phyloP scores from a whole-genome alignment of 2,888 invertebrate species.

The Chymomyza caudatula region DNA sequence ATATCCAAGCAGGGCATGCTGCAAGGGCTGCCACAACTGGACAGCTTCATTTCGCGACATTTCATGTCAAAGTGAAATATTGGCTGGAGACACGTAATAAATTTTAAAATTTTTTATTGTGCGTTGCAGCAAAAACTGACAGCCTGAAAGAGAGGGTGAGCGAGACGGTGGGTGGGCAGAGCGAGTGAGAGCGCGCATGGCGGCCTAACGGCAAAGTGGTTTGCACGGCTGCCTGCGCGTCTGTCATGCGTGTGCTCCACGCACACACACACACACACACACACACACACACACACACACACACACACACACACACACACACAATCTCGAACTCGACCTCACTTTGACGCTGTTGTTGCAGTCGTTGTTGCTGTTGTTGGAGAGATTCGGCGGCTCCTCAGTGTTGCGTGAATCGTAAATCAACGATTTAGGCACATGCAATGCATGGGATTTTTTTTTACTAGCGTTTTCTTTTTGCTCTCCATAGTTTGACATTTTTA shows the following conservation, averaged over 20 bases:
- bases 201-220: conserved; percentile 61
- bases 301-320: conserved; percentile 19
- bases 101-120: conserved; percentile 69
- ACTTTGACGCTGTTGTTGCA: conserved; percentile 26
- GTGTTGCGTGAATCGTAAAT: conserved; percentile 73
- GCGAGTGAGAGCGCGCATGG: conserved; percentile 26
- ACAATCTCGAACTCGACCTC: neutral
- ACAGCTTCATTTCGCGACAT: conserved; percentile 76
- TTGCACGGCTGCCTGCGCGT: conserved; percentile 70
- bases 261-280: conserved; percentile 37
- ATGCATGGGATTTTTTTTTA: conserved; percentile 37
- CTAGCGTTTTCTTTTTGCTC: conserved; percentile 21
- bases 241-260: conserved; percentile 65
- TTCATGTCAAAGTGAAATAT: conserved; percentile 77
- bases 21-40: conserved; percentile 56
- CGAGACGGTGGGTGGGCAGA: neutral
- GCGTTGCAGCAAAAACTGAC: conserved; percentile 37
- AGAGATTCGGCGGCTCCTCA: conserved; percentile 59
- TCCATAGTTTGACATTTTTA: neutral
- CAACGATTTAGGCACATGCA: conserved; percentile 72
- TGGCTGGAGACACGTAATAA: conserved; percentile 77
- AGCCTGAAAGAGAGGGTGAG: conserved; percentile 17
- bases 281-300: neutral
- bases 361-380: conserved; percentile 16
- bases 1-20: neutral